phyloP scores from a whole-genome alignment of 2,888 invertebrate species.

The Silvanus unidentatus region DNA sequence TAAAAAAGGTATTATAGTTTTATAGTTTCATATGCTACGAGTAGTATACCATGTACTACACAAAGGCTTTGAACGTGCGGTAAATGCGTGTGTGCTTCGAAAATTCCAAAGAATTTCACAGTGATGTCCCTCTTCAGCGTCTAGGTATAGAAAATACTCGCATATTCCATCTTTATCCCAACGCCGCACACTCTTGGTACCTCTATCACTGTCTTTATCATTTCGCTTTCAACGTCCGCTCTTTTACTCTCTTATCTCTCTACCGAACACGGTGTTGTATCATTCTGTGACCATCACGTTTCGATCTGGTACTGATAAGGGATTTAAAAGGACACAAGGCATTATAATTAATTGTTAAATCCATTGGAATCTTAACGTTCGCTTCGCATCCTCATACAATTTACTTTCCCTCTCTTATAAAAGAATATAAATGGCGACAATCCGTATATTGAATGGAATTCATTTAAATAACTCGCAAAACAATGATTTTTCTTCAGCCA shows the following conservation, averaged over 20 bases:
- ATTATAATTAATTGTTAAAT: constrained; percentile 22
- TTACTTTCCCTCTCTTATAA: neutral
- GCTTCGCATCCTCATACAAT: constrained; percentile 13
- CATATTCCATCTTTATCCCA: constrained; percentile 5
- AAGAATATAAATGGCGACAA: neutral
- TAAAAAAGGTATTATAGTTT: too few species aligned
- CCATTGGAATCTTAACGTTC: constrained; percentile 7
- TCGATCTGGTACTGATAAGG: constrained; percentile 17
- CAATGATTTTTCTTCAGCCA: too few species aligned
- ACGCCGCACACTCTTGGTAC: neutral
- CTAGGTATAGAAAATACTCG: neutral
- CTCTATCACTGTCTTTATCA: constrained; percentile 5
- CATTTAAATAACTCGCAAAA: neutral
- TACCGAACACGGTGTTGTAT: constrained; percentile 10
- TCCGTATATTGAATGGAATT: constrained; percentile 1
- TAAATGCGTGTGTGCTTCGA: constrained; percentile 7
- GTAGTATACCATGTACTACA: too few species aligned
- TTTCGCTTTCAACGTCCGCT: constrained; percentile 6
- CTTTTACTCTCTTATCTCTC: constrained; percentile 7
- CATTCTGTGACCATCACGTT: constrained; percentile 7
- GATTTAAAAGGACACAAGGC: constrained; percentile 17
- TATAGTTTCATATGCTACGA: too few species aligned
- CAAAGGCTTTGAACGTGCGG: constrained; percentile 3
- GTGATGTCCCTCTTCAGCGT: neutral
- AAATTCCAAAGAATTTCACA: constrained; percentile 7